Base-by-base conservation (phyloP, 2,888 invertebrate species). In the Drosophila niveifrons region DNA sequence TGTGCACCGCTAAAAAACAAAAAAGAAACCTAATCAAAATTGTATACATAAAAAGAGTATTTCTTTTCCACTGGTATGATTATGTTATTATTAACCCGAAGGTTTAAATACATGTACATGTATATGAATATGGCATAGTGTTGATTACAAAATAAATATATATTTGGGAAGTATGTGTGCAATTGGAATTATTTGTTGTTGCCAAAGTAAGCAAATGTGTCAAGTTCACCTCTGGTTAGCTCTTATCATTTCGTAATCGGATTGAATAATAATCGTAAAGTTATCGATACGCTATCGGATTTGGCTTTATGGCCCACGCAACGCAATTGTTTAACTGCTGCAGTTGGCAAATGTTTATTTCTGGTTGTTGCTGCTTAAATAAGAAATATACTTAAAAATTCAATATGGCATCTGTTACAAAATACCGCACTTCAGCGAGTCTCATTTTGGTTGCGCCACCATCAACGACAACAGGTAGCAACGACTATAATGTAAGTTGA, bases 401-500 rank as follows among this genome's bases (percentile, higher is more conserved):
- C 6, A 50, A 53, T 50, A 28, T 8, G 41, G 47, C 51, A 34
- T 13, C 23, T 4, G 8, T 6, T 11, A 39, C 9, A 10, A 55
- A 47, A 57, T 95, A 94, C 94, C 94, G 94, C 87, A 94, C 95
- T 90, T 94, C 95, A 23, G 94, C 95, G 53, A 94, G 94, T 89
- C 90, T 95, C 80, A 94, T 95, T 90, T 89, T 95, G 82, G 93
- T 94, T 56, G 93, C 94, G 13, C 61, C 46, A 1, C n/a, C 17
- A 31, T 10, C 23, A 10, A 39, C 34, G 66, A 31, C 29, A 10
- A 34, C 34, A 66, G 29, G 51, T 71, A 44, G 34, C 28, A 50
- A 63, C 9, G 65, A 89, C 51, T 89, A 85, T 58, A 80, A 84
- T 65, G 90, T 85, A 74, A 70, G 63, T 64, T 31, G 0, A 1